phyloP scores from a whole-genome alignment of 2,888 invertebrate genomes.

The Nesidiocoris tenuis region DNA sequence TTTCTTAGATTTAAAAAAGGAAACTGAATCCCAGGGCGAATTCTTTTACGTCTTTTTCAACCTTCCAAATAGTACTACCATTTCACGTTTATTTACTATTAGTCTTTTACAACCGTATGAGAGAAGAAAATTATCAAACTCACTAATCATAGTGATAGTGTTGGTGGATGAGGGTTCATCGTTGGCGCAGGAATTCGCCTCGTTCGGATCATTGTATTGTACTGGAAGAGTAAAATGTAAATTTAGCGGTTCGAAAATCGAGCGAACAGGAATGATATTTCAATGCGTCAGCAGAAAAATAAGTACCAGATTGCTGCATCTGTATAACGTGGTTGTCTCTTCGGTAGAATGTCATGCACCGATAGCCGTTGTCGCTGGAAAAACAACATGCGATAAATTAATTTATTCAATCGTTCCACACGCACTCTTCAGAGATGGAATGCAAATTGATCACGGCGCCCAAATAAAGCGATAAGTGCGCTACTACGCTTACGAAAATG shows the following conservation, averaged over 20 bases:
- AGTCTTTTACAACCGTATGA: too few relatives aligned
- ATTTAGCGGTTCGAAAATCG: neutral
- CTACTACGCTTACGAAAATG: too few relatives aligned
- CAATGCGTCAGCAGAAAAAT: neutral
- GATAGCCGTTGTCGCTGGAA: constrained; percentile 75
- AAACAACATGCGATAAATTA: constrained; percentile 42
- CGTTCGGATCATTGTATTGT: constrained; percentile 45
- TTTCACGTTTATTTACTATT: too few relatives aligned
- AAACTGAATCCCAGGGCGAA: too few relatives aligned
- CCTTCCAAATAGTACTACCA: too few relatives aligned
- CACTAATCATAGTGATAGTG: constrained; percentile 50
- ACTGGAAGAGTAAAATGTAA: constrained; percentile 45
- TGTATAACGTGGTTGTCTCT: constrained; percentile 72
- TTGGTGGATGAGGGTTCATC: constrained; percentile 44
- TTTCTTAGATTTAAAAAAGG: too few relatives aligned
- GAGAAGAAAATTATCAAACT: too few relatives aligned
- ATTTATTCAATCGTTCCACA: neutral
- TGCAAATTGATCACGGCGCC: too few relatives aligned
- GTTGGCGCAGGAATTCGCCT: constrained; percentile 45
- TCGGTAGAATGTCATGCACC: constrained; percentile 72
- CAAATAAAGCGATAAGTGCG: too few relatives aligned
- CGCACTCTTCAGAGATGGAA: neutral
- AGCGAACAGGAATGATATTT: neutral
- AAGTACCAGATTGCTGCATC: constrained; percentile 64
- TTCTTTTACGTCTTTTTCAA: too few relatives aligned